Evolutionary conservation across 2,797 vertebrate genomes (phyloP).

Genomic region (Dromococcyx pavoninus): DNA sequence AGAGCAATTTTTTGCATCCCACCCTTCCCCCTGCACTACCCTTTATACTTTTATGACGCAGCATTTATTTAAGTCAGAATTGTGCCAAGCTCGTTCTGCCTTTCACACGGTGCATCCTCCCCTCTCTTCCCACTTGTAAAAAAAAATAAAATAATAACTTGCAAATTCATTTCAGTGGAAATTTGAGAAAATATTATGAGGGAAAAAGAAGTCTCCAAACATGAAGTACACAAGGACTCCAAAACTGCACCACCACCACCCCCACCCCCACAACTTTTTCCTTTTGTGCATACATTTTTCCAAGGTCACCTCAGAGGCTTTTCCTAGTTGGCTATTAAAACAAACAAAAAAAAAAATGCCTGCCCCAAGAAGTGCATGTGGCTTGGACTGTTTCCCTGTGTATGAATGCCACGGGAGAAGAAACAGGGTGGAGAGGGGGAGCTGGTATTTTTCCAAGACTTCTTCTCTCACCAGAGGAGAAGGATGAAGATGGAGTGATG

Average conservation of each 20-base stretch:
- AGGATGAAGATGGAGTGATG: conserved; percentile 74
- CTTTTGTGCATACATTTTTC: conserved; percentile 69
- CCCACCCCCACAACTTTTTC: conserved; percentile 42
- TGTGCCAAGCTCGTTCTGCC: neutral
- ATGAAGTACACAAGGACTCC: conserved; percentile 38
- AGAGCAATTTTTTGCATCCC: conserved; percentile 11
- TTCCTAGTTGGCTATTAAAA: conserved; percentile 73
- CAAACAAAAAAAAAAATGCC: neutral
- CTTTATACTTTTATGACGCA: conserved; percentile 59
- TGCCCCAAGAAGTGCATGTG: conserved; percentile 61
- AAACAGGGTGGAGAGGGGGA: neutral
- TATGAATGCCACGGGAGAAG: conserved; percentile 64
- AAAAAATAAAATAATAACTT: conserved; percentile 36
- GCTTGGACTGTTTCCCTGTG: conserved; percentile 72
- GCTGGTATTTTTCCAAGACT: conserved; percentile 70
- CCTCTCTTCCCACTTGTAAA: conserved; percentile 29
- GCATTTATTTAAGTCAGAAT: conserved; percentile 51
- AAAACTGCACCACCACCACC: neutral
- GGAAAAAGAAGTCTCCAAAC: conserved; percentile 31
- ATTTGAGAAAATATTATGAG: conserved; percentile 52
- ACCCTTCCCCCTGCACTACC: neutral
- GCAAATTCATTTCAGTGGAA: conserved; percentile 66
- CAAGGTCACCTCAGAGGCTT: conserved; percentile 71
- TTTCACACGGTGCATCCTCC: neutral
- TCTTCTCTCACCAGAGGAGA: conserved; percentile 61